phyloP scores from a whole-genome alignment of 1,140 invertebrate species.

The Tenebrio molitor region DNA sequence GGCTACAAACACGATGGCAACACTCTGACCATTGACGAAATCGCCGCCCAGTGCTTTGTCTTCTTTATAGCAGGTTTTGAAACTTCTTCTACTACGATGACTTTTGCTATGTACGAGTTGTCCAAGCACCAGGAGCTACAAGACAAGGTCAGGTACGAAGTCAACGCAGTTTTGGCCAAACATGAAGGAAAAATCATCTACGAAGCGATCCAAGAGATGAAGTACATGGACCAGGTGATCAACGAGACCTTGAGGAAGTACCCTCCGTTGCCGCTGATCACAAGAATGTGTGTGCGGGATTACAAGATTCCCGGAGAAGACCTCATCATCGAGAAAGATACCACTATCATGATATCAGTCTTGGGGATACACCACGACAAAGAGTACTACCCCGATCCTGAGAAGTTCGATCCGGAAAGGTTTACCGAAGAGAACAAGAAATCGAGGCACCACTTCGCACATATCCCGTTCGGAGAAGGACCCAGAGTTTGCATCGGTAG shows the following conservation, averaged over 20 bases:
- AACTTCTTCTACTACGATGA: conserved; percentile 72
- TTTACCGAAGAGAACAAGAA: conserved; percentile 69
- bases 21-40: conserved; percentile 39
- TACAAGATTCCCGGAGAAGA: too few species aligned
- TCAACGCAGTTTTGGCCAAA: conserved; percentile 65
- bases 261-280: background rate
- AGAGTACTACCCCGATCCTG: too few species aligned
- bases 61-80: conserved; percentile 75
- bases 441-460: conserved; percentile 69
- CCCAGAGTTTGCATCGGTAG: conserved; percentile 80
- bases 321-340: too few species aligned
- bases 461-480: conserved; percentile 84
- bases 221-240: conserved; percentile 64
- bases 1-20: background rate
- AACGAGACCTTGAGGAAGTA: too few species aligned
- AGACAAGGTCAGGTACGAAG: conserved; percentile 68
- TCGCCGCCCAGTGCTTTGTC: conserved; percentile 69
- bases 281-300: background rate
- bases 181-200: conserved; percentile 67
- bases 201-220: conserved; percentile 66
- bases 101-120: conserved; percentile 69
- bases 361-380: too few species aligned
- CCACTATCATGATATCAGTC: too few species aligned
- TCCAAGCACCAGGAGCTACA: conserved; percentile 71
- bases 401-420: too few species aligned